Evolutionary conservation across 2,113 vertebrate species (phyloP), one percentile per base, ranked within the genome.

Genomic region (Esox niger): DNA sequence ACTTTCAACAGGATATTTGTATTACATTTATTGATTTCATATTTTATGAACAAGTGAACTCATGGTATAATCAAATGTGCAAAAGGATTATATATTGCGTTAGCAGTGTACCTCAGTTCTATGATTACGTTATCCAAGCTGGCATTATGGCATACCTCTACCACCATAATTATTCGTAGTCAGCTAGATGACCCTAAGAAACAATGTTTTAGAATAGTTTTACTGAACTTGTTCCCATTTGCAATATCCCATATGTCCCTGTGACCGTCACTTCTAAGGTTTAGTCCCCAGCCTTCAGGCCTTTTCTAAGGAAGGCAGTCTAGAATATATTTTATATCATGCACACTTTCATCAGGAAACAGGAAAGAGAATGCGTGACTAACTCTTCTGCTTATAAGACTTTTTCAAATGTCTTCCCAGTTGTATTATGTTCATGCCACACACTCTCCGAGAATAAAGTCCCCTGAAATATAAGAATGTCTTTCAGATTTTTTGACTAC

Each of bases 1-100:
- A 38, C 57, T 27, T 38, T 13, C 33, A 57, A 61, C 56, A 33
- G 23, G 21, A 66, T 67, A 71, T 67, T 74, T 84, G 63, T 79
- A 67, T 70, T 55, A 74, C 58, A 77, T 58, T 62, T 82, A 66
- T 82, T 74, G 63, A 72, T 76, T 83, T 73, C 29, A 70, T 68
- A 57, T 65, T 8, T 70, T 26, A 67, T 56, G 69, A 68, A 54
- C 68, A 58, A 61, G 26, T 60, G 25, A 77, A 33, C 66, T 72
- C 71, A 72, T 70, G 70, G 49, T 70, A 71, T 62, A 66, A 66
- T 67, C 68, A 70, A 66, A 56, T 65, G n/a, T 66, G 73, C 31
- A 71, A 63, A 62, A 76, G 73, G n/a, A n/a, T n/a, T n/a, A n/a
- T n/a, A n/a, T n/a, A n/a, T n/a, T n/a, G n/a, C n/a, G n/a, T n/a